These are phyloP conservation scores for Hylia prasina DNA, from an alignment of 2,113 vertebrate genomes.

Conservation along the genomic window DNA sequence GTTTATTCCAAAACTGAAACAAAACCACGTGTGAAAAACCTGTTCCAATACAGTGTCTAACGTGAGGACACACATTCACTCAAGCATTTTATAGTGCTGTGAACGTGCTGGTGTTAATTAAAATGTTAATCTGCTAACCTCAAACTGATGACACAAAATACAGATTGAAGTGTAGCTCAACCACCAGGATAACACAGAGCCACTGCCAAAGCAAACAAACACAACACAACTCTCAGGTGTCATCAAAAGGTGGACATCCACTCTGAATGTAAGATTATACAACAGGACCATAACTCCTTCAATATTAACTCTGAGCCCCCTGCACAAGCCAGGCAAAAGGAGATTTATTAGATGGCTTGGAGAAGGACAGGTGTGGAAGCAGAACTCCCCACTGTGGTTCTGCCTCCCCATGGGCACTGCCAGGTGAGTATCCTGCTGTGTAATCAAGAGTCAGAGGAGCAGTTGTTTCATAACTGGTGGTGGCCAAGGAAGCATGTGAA, in stretches of 20 bases:
- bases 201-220: not conserved
- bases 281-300: not conserved
- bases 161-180: not conserved
- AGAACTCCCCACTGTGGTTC: rapidly evolving
- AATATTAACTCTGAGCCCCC: not conserved
- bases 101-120: not conserved
- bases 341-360: not conserved
- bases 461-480: not conserved
- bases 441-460: not conserved
- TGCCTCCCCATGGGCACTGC: rapidly evolving
- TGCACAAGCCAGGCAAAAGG: not conserved
- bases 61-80: not conserved
- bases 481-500: not conserved
- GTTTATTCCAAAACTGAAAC: not conserved
- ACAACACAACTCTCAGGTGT: rapidly evolving
- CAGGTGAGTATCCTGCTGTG: rapidly evolving
- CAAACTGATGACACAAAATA: not conserved
- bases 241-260: not conserved
- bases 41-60: not conserved
- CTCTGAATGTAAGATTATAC: not conserved
- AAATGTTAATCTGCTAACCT: not conserved
- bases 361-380: rapidly evolving
- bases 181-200: not conserved
- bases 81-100: not conserved
- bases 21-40: not conserved